These are phyloP conservation scores for Hyposmocoma kahamanoa DNA, from an alignment of 1,140 invertebrate species.

Conservation along the genomic window DNA sequence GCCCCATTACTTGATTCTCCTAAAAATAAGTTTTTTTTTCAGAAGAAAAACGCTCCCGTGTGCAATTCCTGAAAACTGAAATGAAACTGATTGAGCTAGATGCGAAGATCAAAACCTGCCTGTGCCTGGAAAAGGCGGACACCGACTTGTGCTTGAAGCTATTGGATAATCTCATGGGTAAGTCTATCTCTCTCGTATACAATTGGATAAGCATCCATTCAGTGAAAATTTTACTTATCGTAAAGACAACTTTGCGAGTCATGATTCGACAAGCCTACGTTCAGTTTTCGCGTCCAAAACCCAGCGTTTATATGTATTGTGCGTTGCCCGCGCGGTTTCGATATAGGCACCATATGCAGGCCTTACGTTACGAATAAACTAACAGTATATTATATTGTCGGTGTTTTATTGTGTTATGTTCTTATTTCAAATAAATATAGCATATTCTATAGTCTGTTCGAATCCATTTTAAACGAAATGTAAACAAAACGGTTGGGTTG, in stretches of 20 bases:
- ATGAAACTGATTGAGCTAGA: slow-evolving; percentile 83
- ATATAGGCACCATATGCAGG: too few relatives aligned
- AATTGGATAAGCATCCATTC: background rate
- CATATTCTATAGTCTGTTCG: too few relatives aligned
- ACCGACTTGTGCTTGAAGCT: slow-evolving; percentile 77
- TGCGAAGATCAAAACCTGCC: slow-evolving; percentile 80
- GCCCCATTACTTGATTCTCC: too few relatives aligned
- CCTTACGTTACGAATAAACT: background rate
- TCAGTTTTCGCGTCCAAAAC: too few relatives aligned
- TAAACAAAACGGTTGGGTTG: too few relatives aligned
- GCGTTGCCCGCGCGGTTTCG: too few relatives aligned
- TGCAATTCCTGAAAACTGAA: slow-evolving; percentile 79
- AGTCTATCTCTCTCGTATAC: slow-evolving; percentile 9
- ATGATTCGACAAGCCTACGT: too few relatives aligned
- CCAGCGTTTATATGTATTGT: too few relatives aligned
- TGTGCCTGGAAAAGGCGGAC: slow-evolving; percentile 79
- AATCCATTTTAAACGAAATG: too few relatives aligned
- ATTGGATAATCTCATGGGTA: slow-evolving; percentile 75
- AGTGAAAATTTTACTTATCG: background rate
- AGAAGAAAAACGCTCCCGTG: slow-evolving; percentile 71
- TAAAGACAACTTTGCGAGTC: too few relatives aligned
- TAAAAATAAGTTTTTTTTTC: too few relatives aligned
- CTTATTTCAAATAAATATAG: too few relatives aligned
- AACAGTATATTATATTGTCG: background rate
- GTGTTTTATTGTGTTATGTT: background rate